phyloP scores from a whole-genome alignment of 2,797 vertebrate species.

The Erethizon dorsatum region DNA sequence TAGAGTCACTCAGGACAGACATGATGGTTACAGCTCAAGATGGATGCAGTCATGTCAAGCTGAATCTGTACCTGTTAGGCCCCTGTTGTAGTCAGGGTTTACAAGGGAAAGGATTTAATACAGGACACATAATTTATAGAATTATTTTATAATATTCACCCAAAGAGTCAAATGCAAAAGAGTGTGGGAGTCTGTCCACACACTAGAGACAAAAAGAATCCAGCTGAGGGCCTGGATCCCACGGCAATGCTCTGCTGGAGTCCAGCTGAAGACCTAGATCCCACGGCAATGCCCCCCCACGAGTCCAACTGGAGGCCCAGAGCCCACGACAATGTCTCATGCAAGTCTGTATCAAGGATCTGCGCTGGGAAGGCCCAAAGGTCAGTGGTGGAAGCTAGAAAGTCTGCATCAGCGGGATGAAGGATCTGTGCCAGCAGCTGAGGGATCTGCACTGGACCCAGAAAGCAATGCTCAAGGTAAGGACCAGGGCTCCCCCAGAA shows the following conservation, averaged over 20 bases:
- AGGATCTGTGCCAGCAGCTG: neutral
- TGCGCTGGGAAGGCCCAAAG: neutral
- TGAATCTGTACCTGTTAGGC: neutral
- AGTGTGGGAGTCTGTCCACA: neutral
- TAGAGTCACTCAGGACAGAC: neutral
- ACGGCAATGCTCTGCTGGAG: neutral
- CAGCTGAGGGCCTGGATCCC: neutral
- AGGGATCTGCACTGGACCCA: neutral
- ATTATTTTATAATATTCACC: neutral
- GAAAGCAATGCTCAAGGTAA: neutral
- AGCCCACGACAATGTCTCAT: neutral
- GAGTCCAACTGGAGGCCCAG: neutral
- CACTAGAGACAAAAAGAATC: neutral
- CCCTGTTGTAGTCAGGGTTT: neutral
- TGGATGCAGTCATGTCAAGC: neutral
- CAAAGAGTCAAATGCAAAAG: neutral
- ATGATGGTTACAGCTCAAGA: neutral
- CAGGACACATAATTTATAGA: neutral
- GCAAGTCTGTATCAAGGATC: neutral
- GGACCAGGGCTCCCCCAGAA: neutral
- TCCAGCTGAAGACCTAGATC: neutral
- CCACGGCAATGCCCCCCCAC: neutral
- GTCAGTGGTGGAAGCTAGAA: neutral
- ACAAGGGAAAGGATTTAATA: neutral
- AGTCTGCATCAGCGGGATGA: neutral